Conservation (phyloP, 35 echinoderm and acorn worm genomes). For the Patiria miniata region DNA sequence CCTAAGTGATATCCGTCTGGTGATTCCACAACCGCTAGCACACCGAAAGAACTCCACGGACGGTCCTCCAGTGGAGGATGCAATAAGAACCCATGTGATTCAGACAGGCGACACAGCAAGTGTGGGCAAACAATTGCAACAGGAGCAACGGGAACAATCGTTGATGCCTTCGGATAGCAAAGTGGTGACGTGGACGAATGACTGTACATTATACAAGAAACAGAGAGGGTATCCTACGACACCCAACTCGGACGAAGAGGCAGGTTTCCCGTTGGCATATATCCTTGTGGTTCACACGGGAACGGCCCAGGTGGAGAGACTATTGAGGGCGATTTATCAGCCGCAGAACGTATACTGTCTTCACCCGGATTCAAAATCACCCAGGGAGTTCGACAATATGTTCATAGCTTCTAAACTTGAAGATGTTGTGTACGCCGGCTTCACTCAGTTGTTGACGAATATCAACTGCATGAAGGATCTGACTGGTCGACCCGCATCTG, state of each 20-base stretch:
- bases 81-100: too few relatives aligned
- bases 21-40: too few relatives aligned
- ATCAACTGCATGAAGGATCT: constrained; percentile 82
- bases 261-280: constrained; percentile 58
- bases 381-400: constrained; percentile 58
- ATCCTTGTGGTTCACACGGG: constrained; percentile 46
- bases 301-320: constrained; percentile 56
- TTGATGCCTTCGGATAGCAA: background rate
- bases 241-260: constrained; percentile 53
- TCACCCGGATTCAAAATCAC: constrained; percentile 61
- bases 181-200: constrained; percentile 2
- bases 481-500: background rate
- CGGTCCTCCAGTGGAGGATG: too few relatives aligned
- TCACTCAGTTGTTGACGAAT: constrained; percentile 41
- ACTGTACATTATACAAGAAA: constrained; percentile 27
- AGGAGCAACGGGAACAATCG: background rate
- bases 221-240: constrained; percentile 3
- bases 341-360: constrained; percentile 83
- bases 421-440: constrained; percentile 45
- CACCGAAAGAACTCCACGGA: too few relatives aligned
- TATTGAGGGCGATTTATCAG: constrained; percentile 64
- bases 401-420: constrained; percentile 62
- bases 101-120: background rate
- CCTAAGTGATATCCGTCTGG: too few relatives aligned
- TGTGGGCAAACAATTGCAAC: background rate